Evolutionary conservation across 2,888 invertebrate genomes (phyloP), one percentile per base, ranked within the genome.

Genomic region (Phanerotoma sp.): DNA sequence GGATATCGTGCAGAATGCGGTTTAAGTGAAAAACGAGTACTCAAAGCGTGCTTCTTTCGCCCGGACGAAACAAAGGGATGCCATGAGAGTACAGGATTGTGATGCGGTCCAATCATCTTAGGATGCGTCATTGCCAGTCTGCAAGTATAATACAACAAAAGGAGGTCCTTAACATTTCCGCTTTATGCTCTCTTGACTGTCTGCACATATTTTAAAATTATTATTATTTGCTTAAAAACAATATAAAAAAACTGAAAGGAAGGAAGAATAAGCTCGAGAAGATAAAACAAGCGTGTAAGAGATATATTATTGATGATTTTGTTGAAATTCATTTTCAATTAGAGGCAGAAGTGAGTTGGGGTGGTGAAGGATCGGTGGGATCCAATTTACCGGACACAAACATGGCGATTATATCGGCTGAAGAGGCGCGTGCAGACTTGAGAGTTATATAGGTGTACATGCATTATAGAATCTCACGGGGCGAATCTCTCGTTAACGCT

Each of bases 321-420:
- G 28, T 18, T 45, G 7, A 28, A 45, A 45, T 28, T 38, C 10
- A 18, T 38, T 45, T 45, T 45, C 30, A 30, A 45, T 45, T 40
- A 4, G 25, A 16, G 38, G 13, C 7, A n/a, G n/a, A n/a, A n/a
- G n/a, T n/a, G n/a, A 18, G 35, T n/a, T 5, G 11, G 4, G 10
- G 3, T 21, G 20, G 18, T 40, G 20, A 13, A 38, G 49, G 30
- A 52, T 54, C 51, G 48, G 59, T 67, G 64, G 68, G 62, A 68
- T 69, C 66, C 69, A 72, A 72, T 70, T 72, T 69, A 68, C 67
- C 57, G 66, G 66, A 68, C 66, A 69, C 63, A 63, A 61, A 66
- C 60, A 63, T 59, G 57, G 56, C 64, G 68, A 72, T 72, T 67
- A 66, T 68, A 70, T 69, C 66, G 62, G 46, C 46, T 59, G 53